Evolutionary conservation across 64 coral and sea anemone species (phyloP).

Genomic region (Stichodactyla helianthus): DNA sequence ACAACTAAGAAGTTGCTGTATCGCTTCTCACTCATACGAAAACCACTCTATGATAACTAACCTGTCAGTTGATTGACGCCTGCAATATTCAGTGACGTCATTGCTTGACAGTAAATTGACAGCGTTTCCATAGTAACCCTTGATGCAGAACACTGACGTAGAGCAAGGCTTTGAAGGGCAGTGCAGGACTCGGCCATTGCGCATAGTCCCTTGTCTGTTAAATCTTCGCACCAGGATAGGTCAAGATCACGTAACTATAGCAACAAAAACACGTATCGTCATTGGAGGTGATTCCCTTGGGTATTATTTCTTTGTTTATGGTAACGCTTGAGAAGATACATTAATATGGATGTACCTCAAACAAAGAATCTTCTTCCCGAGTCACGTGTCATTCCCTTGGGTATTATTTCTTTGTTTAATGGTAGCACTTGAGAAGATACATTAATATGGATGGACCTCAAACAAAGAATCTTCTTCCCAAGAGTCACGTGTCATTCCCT

Average conservation of each 20-base stretch:
- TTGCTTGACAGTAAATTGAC: conserved; percentile 41
- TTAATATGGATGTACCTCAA: too few species aligned
- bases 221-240: conserved; percentile 80
- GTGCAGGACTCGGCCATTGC: conserved; percentile 40
- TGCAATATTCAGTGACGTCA: conserved; percentile 59
- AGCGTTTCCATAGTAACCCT: conserved; percentile 33
- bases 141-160: conserved; percentile 68
- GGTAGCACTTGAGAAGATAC: too few species aligned
- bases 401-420: too few species aligned
- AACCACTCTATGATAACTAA: background rate
- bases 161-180: conserved; percentile 30
- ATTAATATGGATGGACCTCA: too few species aligned
- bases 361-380: too few species aligned
- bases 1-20: too few species aligned
- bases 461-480: too few species aligned
- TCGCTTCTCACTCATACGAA: too few species aligned
- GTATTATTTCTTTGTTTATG: too few species aligned
- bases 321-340: too few species aligned
- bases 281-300: background rate
- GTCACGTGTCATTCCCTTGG: too few species aligned
- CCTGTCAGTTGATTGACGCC: conserved; percentile 50
- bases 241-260: conserved; percentile 61
- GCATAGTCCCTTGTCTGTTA: conserved; percentile 71
- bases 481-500: too few species aligned
- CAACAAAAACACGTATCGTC: background rate